Conservation (phyloP, 2,797 vertebrate species). For the Crax fasciolata region DNA sequence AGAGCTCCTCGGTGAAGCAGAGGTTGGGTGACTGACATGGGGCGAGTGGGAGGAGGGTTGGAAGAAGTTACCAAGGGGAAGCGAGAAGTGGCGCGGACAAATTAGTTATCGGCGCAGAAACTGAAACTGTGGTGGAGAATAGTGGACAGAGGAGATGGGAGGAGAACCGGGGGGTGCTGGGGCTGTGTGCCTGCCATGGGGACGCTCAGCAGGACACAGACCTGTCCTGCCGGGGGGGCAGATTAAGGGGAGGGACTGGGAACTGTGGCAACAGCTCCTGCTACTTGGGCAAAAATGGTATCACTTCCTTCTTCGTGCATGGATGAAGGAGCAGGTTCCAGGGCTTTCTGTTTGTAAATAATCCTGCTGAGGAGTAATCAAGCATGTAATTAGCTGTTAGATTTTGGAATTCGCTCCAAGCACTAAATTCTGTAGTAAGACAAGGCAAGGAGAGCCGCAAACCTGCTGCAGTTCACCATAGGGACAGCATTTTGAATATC, state of each 20-base stretch:
- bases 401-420: not conserved
- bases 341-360: not conserved
- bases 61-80: constrained; percentile 58
- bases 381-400: not conserved
- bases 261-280: not conserved
- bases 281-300: not conserved
- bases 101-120: constrained; percentile 65
- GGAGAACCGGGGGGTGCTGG: not conserved
- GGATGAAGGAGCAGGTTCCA: not conserved
- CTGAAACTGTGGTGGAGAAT: constrained; percentile 41
- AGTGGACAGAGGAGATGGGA: constrained; percentile 28
- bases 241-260: not conserved
- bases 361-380: not conserved
- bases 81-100: constrained; percentile 13
- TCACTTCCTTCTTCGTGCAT: not conserved
- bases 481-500: not conserved
- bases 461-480: not conserved
- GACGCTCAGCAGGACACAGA: not conserved
- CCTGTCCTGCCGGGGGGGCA: not conserved
- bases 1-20: not conserved
- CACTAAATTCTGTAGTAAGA: not conserved
- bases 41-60: constrained; percentile 35
- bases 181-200: not conserved
- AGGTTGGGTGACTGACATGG: constrained; percentile 24
- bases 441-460: not conserved